Conservation (phyloP, 2,888 invertebrate genomes). For the Autographa gamma region DNA sequence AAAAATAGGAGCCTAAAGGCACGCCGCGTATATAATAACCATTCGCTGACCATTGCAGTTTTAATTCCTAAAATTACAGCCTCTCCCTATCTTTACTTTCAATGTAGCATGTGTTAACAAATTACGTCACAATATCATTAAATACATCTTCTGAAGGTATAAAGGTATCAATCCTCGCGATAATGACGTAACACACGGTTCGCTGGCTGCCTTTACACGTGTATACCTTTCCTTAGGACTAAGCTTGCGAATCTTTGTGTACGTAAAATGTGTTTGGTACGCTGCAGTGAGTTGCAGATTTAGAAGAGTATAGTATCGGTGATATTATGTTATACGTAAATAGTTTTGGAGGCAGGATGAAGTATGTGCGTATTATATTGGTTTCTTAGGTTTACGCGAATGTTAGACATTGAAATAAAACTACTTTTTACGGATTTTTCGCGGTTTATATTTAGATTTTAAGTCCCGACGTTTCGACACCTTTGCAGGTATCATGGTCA, state of each 20-base stretch:
- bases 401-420: too few relatives aligned
- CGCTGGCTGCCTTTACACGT: constrained; percentile 55
- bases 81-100: background rate
- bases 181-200: constrained; percentile 75
- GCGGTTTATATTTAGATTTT: too few relatives aligned
- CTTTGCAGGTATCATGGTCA: too few relatives aligned
- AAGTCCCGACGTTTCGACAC: too few relatives aligned
- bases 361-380: too few relatives aligned
- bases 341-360: too few relatives aligned
- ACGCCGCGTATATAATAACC: too few relatives aligned
- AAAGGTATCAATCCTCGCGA: constrained; percentile 43
- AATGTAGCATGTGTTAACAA: background rate
- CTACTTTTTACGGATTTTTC: too few relatives aligned
- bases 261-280: constrained; percentile 10
- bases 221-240: constrained; percentile 15
- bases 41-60: too few relatives aligned
- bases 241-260: constrained; percentile 16
- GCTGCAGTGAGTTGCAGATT: constrained; percentile 27
- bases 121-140: background rate
- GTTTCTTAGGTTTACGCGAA: too few relatives aligned
- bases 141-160: constrained; percentile 9
- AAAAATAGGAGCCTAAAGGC: too few relatives aligned
- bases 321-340: background rate
- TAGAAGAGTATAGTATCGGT: background rate
- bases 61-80: too few relatives aligned